phyloP scores from a whole-genome alignment of 2,797 vertebrate species.

The Kryptopterus vitreolus region DNA sequence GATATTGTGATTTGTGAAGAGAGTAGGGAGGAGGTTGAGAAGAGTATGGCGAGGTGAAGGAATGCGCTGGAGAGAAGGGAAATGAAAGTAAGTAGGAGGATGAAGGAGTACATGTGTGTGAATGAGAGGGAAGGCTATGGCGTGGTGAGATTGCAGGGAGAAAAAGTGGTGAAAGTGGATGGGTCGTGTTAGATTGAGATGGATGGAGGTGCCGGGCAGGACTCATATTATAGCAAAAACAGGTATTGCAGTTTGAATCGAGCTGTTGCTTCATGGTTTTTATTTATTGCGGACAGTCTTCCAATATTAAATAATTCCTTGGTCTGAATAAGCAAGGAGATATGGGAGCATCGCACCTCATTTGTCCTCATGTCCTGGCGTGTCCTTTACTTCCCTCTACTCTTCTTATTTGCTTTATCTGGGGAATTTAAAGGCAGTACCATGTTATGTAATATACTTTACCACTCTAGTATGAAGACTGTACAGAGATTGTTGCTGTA shows the following conservation, averaged over 20 bases:
- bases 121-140: too few relatives aligned
- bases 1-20: too few relatives aligned
- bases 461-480: slow-evolving; percentile 59
- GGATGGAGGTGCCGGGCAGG: too few relatives aligned
- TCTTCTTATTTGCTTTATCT: not conserved
- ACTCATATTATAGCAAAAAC: slow-evolving; percentile 8
- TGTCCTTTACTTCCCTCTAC: not conserved
- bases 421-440: slow-evolving; percentile 24
- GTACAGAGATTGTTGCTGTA: slow-evolving; percentile 61
- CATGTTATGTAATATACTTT: slow-evolving; percentile 53
- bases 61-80: too few relatives aligned
- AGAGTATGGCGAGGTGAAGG: too few relatives aligned
- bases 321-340: not conserved
- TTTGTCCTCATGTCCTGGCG: slow-evolving; percentile 7
- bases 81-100: too few relatives aligned
- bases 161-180: too few relatives aligned
- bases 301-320: slow-evolving; percentile 7
- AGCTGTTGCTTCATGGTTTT: slow-evolving; percentile 18
- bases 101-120: too few relatives aligned
- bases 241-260: not conserved
- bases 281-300: not conserved
- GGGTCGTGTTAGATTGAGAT: too few relatives aligned
- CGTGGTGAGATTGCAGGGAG: too few relatives aligned
- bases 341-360: slow-evolving; percentile 3
- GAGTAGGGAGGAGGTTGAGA: too few relatives aligned